Base-by-base conservation (phyloP, 1,140 invertebrate genomes). In the Oedothorax gibbosus region DNA sequence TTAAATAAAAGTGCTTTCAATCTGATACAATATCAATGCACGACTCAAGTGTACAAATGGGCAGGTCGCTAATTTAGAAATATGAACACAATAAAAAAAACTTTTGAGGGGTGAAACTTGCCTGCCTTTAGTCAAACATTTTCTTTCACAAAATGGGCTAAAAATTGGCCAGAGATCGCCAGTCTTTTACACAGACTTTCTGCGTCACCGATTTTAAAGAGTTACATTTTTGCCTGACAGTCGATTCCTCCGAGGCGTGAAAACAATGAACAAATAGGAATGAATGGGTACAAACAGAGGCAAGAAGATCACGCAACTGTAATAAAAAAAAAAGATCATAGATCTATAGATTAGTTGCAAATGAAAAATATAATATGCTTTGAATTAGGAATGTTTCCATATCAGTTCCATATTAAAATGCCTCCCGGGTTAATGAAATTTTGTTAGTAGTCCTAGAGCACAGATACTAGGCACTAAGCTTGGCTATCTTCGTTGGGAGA, bases 401-500 rank as follows among this genome's bases (percentile, higher is more conserved):
- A 60, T 84, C 71, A 76, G 80, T 82, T 82, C 35, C 81, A 50
- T 50, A 82, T 53, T 62, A 50, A 72, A 73, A 73, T 75, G 81
- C 81, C 81, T 73, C 81, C 49, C 18, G 7, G 75, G 69, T 69
- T 60, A 35, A 73, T 75, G 68, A 77, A 50, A 35, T 49, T 11
- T 53, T 72, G 81, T 84, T 76, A 75, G 72, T 75, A 75, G 66
- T 56, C 60, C 69, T 57, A 75, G 60, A 75, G 21, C 51, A 57
- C 11, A 68, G 50, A 66, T 71, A 18, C 54, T 18, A 51, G 57
- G 21, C 51, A 71, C 56, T 79, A 87, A 60, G 81, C 85, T 54
- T 87, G 86, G 78, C 87, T 87, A 50, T 86, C 86, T 68, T 88
- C 86, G 57, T 84, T 87, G 8, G 87, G 86, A 14, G 87, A 87